Evolutionary conservation across 92 coral and sea anemone genomes (phyloP), one percentile per base, ranked within the genome.

Genomic region (Meandrina meandrites): DNA sequence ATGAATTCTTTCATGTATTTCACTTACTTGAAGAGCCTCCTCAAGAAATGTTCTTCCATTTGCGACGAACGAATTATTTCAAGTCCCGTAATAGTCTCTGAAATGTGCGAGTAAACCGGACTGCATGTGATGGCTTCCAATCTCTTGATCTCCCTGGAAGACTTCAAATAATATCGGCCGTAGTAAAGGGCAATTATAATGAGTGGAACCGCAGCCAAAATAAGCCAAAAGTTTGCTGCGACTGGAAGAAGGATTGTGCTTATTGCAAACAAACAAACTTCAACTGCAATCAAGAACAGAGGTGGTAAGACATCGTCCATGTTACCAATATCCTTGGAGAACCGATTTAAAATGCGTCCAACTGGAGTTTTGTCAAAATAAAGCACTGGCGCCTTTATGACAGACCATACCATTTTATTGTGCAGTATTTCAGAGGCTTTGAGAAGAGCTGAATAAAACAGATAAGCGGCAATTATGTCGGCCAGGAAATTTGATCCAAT

Each of bases 131-230:
- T 79, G 19, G 92, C 90, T 72, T 90, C 91, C 24, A 93, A 37
- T 81, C 95, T 78, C 69, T 86, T 80, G 22, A 90, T 88, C 75
- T 90, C 95, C 71, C 92, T 87, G 22, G 93, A 82, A 22, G 93
- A 82, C 82, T 85, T 88, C 84, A 93, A 76, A 81, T 90, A 93
- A 71, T 93, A 92, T 42, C 84, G 90, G 62, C 87, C 88, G 32
- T 80, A 75, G 57, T 74, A 83, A 48, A 88, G 19, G 45, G 75
- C 80, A 32, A 77, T 62, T 60, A 50, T 27, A 77, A 88, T 53
- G n/a, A 88, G 74, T 64, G 91, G 91, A 22, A 75, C 47, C 19
- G 79, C 88, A 76, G 53, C 73, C 15, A 88, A n/a, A 40, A 88
- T 27, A 79, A 88, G 84, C 84, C 84, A 80, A 34, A 62, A 1